Conservation (phyloP, 1,140 invertebrate genomes). For the Drosophila tristis region DNA sequence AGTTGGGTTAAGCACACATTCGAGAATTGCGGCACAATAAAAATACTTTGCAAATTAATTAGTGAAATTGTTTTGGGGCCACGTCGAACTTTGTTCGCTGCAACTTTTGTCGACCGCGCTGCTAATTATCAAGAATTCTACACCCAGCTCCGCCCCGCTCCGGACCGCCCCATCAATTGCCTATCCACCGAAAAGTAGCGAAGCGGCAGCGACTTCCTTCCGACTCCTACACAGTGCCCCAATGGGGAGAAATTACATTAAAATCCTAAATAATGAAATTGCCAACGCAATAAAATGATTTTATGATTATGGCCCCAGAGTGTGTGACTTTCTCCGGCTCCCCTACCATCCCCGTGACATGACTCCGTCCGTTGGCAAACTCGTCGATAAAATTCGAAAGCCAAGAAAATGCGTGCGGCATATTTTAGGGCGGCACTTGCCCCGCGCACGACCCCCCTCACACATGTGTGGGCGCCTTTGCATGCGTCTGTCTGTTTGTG, state of each 20-base stretch:
- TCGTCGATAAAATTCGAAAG: conserved; percentile 45
- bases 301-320: conserved; percentile 60
- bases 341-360: neutral
- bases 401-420: conserved; percentile 52
- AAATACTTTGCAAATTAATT: conserved; percentile 57
- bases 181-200: conserved; percentile 7
- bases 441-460: too few relatives aligned
- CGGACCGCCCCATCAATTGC: conserved; percentile 26
- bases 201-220: too few relatives aligned
- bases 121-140: conserved; percentile 33
- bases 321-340: conserved; percentile 19
- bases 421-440: conserved; percentile 8
- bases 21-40: conserved; percentile 42
- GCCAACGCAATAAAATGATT: conserved; percentile 69
- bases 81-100: conserved; percentile 16
- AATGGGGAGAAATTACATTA: conserved; percentile 61
- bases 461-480: conserved; percentile 2
- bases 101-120: conserved; percentile 16
- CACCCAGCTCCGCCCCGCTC: too few relatives aligned
- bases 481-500: conserved; percentile 1
- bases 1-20: conserved; percentile 40
- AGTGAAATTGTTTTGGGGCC: conserved; percentile 38
- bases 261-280: conserved; percentile 72
- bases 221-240: neutral
- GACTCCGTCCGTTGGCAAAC: conserved; percentile 16